Evolutionary conservation across 2,888 invertebrate species (phyloP).

Genomic region (Andrena trimmerana): DNA sequence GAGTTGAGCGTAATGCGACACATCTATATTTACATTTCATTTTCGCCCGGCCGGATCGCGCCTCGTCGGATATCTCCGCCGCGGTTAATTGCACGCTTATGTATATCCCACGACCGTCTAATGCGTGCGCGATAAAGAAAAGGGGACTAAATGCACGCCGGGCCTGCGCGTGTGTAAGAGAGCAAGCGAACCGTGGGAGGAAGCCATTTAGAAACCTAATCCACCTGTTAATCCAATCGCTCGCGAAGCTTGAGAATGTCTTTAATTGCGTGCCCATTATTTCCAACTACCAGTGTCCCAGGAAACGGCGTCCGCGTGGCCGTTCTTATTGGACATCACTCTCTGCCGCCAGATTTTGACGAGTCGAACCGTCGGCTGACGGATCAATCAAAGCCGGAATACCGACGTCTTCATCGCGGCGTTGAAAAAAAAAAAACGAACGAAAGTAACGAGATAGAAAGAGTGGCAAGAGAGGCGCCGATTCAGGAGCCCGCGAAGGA

Average conservation of each 20-base stretch:
- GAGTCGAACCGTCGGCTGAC: constrained; percentile 3
- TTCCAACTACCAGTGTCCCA: constrained; percentile 14
- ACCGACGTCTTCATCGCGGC: constrained; percentile 27
- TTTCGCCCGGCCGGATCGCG: constrained; percentile 21
- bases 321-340: neutral
- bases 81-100: constrained; percentile 38
- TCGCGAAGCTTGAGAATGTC: constrained; percentile 32
- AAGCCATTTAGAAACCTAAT: constrained; percentile 60
- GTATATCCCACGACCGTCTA: constrained; percentile 12
- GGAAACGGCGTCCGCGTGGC: neutral
- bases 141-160: constrained; percentile 13
- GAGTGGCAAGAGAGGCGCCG: neutral
- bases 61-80: constrained; percentile 14
- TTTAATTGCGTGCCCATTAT: constrained; percentile 50
- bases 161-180: constrained; percentile 11
- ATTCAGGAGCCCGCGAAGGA: constrained; percentile 1
- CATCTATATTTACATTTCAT: constrained; percentile 63
- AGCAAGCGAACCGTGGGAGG: constrained; percentile 56
- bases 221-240: constrained; percentile 60
- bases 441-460: neutral
- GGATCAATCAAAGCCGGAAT: constrained; percentile 29
- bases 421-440: neutral
- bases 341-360: neutral
- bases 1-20: constrained; percentile 53
- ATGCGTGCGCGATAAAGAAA: neutral